phyloP scores from a whole-genome alignment of 2,797 vertebrate genomes.

The Salmo trutta region DNA sequence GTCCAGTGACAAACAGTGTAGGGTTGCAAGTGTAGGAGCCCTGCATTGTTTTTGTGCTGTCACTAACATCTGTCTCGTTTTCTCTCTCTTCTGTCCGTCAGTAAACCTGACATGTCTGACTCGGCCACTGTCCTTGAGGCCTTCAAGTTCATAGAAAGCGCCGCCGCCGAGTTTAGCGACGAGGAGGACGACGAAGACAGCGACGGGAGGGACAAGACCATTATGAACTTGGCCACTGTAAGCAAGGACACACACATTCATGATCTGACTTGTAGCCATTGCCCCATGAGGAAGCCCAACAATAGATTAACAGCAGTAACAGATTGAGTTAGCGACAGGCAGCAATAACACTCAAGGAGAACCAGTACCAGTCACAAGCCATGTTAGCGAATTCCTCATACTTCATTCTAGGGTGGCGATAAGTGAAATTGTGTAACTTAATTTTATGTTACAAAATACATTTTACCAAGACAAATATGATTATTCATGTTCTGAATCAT shows the following conservation, averaged over 20 bases:
- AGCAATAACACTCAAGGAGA: no score
- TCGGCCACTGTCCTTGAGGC: constrained; percentile 90
- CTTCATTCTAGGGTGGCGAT: no score
- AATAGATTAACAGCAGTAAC: neutral
- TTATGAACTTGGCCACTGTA: constrained; percentile 92
- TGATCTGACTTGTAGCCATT: neutral
- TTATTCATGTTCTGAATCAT: no score
- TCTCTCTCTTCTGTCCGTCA: constrained; percentile 49
- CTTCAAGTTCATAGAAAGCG: constrained; percentile 97
- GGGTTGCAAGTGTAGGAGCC: neutral
- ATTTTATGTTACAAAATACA: no score
- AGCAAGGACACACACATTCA: constrained; percentile 46
- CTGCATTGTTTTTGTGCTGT: neutral
- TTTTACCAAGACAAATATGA: no score
- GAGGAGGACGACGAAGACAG: constrained; percentile 97
- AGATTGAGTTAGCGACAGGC: neutral
- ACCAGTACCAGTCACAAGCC: no score
- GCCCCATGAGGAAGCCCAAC: no score
- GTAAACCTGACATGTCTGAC: constrained; percentile 94
- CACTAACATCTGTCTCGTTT: neutral
- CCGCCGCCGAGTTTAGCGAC: constrained; percentile 93
- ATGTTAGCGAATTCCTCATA: no score
- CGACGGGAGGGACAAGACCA: constrained; percentile 88
- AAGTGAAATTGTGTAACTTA: no score
- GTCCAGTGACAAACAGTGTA: neutral